phyloP scores from a whole-genome alignment of 2,888 invertebrate species.

The Corythucha ciliata region DNA sequence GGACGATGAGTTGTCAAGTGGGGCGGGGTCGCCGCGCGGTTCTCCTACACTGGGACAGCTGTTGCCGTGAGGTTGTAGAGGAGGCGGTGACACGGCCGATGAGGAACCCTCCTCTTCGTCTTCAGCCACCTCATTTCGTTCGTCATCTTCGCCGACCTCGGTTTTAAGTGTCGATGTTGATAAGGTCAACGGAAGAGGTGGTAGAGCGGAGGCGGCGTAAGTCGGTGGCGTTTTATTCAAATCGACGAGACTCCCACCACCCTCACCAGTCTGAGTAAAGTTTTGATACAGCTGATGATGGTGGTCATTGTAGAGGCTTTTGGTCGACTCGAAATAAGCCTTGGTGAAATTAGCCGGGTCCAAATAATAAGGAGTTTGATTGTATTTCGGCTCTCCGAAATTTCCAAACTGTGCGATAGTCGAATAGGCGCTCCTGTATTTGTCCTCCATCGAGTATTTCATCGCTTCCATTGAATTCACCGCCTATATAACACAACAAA shows the following conservation, averaged over 20 bases:
- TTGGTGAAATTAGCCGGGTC: slow-evolving; percentile 55
- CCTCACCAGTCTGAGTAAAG: too few relatives aligned
- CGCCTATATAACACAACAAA: slow-evolving; percentile 48
- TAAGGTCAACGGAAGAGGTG: too few relatives aligned
- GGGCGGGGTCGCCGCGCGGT: too few relatives aligned
- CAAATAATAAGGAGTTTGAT: slow-evolving; percentile 52
- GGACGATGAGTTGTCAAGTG: slow-evolving; percentile 28
- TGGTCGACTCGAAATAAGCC: slow-evolving; percentile 58
- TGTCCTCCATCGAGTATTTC: slow-evolving; percentile 68
- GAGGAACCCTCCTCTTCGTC: too few relatives aligned
- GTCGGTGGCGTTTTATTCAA: background rate
- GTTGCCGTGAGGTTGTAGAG: too few relatives aligned
- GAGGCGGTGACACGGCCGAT: too few relatives aligned
- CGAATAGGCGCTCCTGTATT: slow-evolving; percentile 61
- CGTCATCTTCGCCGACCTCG: slow-evolving; percentile 13
- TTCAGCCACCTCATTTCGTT: slow-evolving; percentile 20
- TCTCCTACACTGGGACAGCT: too few relatives aligned
- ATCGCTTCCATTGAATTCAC: slow-evolving; percentile 66
- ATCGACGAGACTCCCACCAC: too few relatives aligned
- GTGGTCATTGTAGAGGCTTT: slow-evolving; percentile 35
- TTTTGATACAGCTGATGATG: too few relatives aligned
- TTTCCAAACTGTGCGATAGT: slow-evolving; percentile 18
- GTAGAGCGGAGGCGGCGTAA: background rate
- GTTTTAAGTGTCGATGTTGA: too few relatives aligned
- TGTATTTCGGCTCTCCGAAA: slow-evolving; percentile 20